Evolutionary conservation across 2,888 invertebrate species (phyloP).

Genomic region (Epinotia bilunana): DNA sequence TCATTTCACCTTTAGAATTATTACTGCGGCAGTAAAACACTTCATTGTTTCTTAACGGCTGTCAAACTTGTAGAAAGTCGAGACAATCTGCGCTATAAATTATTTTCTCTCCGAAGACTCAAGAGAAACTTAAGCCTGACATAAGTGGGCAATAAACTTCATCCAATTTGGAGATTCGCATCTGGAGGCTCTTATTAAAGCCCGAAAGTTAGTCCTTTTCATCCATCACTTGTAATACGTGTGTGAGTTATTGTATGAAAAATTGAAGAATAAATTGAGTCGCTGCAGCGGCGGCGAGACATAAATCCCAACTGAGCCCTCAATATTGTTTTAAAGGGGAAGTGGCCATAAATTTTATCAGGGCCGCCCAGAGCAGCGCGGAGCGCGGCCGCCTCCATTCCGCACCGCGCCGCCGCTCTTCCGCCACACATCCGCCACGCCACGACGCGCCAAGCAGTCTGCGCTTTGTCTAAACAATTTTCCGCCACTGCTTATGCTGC

Average conservation of each 20-base stretch:
- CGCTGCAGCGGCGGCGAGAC: slow-evolving; percentile 84
- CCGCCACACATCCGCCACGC: slow-evolving; percentile 49
- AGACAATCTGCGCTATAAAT: slow-evolving; percentile 82
- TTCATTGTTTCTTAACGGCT: slow-evolving; percentile 63
- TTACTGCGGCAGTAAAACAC: slow-evolving; percentile 49
- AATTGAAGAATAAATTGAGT: slow-evolving; percentile 85
- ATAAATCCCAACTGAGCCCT: slow-evolving; percentile 85
- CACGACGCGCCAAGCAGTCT: slow-evolving; percentile 53
- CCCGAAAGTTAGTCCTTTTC: slow-evolving; percentile 85
- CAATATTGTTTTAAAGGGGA: slow-evolving; percentile 86
- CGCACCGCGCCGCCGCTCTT: slow-evolving; percentile 47
- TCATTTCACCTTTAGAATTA: slow-evolving; percentile 27
- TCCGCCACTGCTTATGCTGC: slow-evolving; percentile 75
- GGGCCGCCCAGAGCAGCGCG: slow-evolving; percentile 73
- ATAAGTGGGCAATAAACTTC: slow-evolving; percentile 85
- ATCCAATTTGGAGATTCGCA: slow-evolving; percentile 85
- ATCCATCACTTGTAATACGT: slow-evolving; percentile 85
- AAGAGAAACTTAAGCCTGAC: slow-evolving; percentile 84
- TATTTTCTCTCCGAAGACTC: slow-evolving; percentile 81
- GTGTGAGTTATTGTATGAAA: slow-evolving; percentile 85
- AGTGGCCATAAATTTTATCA: slow-evolving; percentile 85
- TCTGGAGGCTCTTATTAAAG: slow-evolving; percentile 85
- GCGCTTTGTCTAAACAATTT: slow-evolving; percentile 74
- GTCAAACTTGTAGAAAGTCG: slow-evolving; percentile 77
- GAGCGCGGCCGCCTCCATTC: slow-evolving; percentile 55